Evolutionary conservation across 2,888 invertebrate genomes (phyloP), one percentile per base, ranked within the genome.

Genomic region (Mechanitis mazaeus): DNA sequence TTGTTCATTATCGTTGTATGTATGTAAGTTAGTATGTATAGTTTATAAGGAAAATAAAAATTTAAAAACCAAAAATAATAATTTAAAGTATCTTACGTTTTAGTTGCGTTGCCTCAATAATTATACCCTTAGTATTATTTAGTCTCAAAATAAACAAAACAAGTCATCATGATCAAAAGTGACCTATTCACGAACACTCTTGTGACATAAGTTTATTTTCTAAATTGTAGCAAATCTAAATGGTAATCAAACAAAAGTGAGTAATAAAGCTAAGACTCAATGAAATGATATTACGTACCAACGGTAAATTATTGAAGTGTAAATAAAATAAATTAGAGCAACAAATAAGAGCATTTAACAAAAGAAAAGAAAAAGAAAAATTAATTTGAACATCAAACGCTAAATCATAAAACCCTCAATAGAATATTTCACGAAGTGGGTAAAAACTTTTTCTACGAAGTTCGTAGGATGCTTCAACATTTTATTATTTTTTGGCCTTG

Each of bases 401-500:
- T 11, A 50, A 50, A 58, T 9, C 35, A 42, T 33, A n/a, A 28
- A 54, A 35, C 42, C 45, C 45, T 55, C 45, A 59, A 54, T 56
- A 54, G 31, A 42, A 45, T 33, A 54, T 53, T 45, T 50, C 11
- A 31, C 5, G 50, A 45, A 54, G 58, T 58, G 58, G 56, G 20
- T 42, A 61, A 55, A 61, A 65, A 56, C 54, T 65, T 65, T 64
- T 63, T 62, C 54, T 55, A 57, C 55, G 56, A 56, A 56, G 20
- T 65, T 57, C 58, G 58, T 58, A 62, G 62, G 61, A 55, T 61
- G 59, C 68, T 66, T 60, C 63, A 66, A 62, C 64, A 63, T 67
- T 65, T 69, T 68, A 64, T 69, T 69, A 69, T 75, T 77, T 74
- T 74, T 71, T 68, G 67, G 62, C 69, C 67, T 66, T 67, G 69